A percentile compares a stretch with the other conserved stretches of the same genome.
Evolutionary conservation across 2,797 vertebrate species (phyloP).

Genomic region (Sebastes vulpes): DNA sequence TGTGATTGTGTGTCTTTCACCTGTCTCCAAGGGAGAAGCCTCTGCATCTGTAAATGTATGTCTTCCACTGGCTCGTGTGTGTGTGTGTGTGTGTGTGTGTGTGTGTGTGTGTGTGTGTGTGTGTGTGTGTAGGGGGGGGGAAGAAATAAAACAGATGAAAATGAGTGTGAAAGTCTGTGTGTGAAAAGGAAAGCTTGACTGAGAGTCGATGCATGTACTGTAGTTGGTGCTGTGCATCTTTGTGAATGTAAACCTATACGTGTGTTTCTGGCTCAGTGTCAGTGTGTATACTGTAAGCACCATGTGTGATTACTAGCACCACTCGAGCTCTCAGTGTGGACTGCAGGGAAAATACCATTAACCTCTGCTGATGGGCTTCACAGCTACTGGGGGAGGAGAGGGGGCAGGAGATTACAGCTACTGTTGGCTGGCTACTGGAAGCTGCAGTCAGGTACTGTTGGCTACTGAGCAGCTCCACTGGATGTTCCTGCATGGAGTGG

Average conservation of each 20-base stretch:
- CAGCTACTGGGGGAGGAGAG: slow-evolving; percentile 15
- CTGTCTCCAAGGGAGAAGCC: background rate
- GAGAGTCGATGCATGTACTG: background rate
- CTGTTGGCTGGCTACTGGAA: slow-evolving; percentile 28
- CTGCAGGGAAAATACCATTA: slow-evolving; percentile 77
- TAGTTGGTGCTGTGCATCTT: slow-evolving; percentile 3
- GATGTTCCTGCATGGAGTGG: background rate
- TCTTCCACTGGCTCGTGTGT: background rate
- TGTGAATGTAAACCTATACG: slow-evolving; percentile 7
- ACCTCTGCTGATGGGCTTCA: slow-evolving; percentile 64
- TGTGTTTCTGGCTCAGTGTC: slow-evolving; percentile 14
- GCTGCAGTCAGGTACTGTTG: slow-evolving; percentile 28
- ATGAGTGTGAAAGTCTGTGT: background rate
- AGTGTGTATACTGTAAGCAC: slow-evolving; percentile 30
- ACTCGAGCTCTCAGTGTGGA: slow-evolving; percentile 52
- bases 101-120: background rate
- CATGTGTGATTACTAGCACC: slow-evolving; percentile 68
- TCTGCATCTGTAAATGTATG: background rate
- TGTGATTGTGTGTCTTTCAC: background rate
- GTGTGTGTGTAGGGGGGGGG: background rate
- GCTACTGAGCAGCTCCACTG: slow-evolving; percentile 2
- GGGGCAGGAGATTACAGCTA: slow-evolving; percentile 19
- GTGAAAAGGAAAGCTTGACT: background rate
- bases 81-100: background rate
- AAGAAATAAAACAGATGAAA: background rate